Evolutionary conservation across 2,113 vertebrate species (phyloP), one percentile per base, ranked within the genome.

Genomic region (Physeter macrocephalus): DNA sequence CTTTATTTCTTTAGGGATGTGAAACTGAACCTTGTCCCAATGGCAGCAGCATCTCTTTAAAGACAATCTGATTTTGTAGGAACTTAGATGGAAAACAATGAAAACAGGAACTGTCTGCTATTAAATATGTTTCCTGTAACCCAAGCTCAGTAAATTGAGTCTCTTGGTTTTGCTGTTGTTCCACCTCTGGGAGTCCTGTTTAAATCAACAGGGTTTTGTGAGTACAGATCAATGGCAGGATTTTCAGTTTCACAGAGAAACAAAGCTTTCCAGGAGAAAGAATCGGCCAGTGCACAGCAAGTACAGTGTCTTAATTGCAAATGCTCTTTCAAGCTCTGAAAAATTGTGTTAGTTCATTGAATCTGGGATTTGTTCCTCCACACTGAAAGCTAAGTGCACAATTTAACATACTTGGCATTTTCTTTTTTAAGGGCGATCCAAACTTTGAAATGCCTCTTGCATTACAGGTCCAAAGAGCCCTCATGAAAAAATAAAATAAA

Each of bases 111-210:
- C 96, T 93, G 86, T 96, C 97, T 93, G 95, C 85, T 94, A 91
- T 96, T 95, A 98, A 97, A 95, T 96, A 93, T 92, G 94, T 83
- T 97, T 97, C 95, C 98, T 97, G 96, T 97, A 96, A 97, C 94
- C 89, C 78, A 94, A 96, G 91, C 95, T 93, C 34, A 59, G 85
- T 96, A 91, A 96, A 93, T 93, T 88, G 91, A 93, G 74, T 93
- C 94, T 89, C 93, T 64, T 59, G 54, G 18, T 95, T 97, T 96
- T 86, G 75, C 88, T 81, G 75, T 92, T 90, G 74, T 81, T 93
- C 94, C 77, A 85, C 85, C 81, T 89, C 92, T 49, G 90, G 71
- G 88, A 94, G 93, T 52, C 86, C 36, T 80, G 78, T 93, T 96
- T 95, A 97, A 98, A 95, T 85, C 88, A 93, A 81, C 57, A 83